Evolutionary conservation across 2,113 vertebrate genomes (phyloP), one percentile per base, ranked within the genome.

Genomic region (Xenotilapia longispinis): DNA sequence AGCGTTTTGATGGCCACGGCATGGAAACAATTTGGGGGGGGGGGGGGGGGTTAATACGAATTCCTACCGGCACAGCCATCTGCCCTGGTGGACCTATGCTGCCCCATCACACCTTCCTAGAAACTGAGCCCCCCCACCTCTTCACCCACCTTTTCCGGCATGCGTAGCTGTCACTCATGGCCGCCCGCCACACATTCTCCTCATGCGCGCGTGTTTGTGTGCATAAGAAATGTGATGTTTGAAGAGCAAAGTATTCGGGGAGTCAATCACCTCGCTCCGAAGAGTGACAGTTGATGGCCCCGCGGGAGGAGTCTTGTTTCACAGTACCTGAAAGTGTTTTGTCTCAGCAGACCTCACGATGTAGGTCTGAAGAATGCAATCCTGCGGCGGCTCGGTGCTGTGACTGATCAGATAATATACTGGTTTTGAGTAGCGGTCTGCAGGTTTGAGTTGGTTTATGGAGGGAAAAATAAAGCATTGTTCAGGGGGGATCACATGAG

Each of bases 1-100:
- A 94, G 93, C 68, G n/a, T 87, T 95, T 91, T 93, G 94, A 96
- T 93, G 91, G 92, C 85, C 6, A 28, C 19, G 42, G 88, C 88
- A 95, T 96, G 93, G 96, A 95, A 95, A 93, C 93, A 93, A 95
- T 95, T 95, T 95, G 9, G 33, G 47, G 13, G 81, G 17, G 47
- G 13, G 81, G 17, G 86, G 36, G 23, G 26, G 85, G 38, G 80
- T 92, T 85, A 91, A 94, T 93, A 94, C 90, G 89, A 94, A 96
- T 91, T 95, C 94, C 90, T 90, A 86, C 81, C 68, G 63, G 88
- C 4, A 82, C 83, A 88, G 81, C 90, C 88, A 57, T 91, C 88
- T 92, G 92, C 84, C 90, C 80, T 53, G 12, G 82, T 80, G 86
- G 88, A 95, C 91, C 91, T 82, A 68, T 87, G 82, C 84, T 78